Base-by-base conservation (phyloP, 2,797 vertebrate species). In the Chromobotia macracanthus region DNA sequence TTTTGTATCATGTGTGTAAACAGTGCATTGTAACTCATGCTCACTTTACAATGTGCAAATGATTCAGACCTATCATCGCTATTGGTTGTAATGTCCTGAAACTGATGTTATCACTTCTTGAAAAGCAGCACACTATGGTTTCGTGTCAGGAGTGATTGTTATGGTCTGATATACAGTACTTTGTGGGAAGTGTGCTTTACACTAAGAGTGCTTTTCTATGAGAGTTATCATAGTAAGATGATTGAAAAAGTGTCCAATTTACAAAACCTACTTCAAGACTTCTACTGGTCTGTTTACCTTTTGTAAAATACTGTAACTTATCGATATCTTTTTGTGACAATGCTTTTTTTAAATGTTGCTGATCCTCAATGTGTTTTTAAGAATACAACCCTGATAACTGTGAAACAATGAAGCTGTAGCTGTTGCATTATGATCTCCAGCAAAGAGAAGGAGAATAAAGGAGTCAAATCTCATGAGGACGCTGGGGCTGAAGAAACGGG, bases 401-500 rank as follows among this genome's bases (percentile, higher is more conserved):
- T 50, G 7, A 51, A 56, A 53, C 11, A 48, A 51, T 65, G 38
- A 41, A 41, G 9, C 38, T 41, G 46, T 65, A 53, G 31, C 23
- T 35, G 55, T 60, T 25, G 46, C 23, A 50, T 63, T 41, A 28
- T 64, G 48, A 75, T 23, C 63, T 74, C 56, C 13, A 50, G 67
- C 2, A 18, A 56, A 72, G 50, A 50, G 51, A 46, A 48, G 41
- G 67, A 48, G 12, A 53, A 69, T 67, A 51, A 50, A 31, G 31
- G 31, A 63, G 56, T 19, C 3, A 61, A 35, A 75, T 18, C 56
- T 79, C 67, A 31, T 65, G 69, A 63, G 84, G 73, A 79, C 46
- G n/a, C 66, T 74, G 55, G 72, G 35, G 51, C 50, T 77, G 88
- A 87, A 90, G 88, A 87, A 86, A 89, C 66, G 86, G 89, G 87